A percentile compares a stretch with the other conserved stretches of the same genome.
These are phyloP conservation scores for Datnioides undecimradiatus DNA, from an alignment of 2,113 vertebrate species.

Conservation along the genomic window DNA sequence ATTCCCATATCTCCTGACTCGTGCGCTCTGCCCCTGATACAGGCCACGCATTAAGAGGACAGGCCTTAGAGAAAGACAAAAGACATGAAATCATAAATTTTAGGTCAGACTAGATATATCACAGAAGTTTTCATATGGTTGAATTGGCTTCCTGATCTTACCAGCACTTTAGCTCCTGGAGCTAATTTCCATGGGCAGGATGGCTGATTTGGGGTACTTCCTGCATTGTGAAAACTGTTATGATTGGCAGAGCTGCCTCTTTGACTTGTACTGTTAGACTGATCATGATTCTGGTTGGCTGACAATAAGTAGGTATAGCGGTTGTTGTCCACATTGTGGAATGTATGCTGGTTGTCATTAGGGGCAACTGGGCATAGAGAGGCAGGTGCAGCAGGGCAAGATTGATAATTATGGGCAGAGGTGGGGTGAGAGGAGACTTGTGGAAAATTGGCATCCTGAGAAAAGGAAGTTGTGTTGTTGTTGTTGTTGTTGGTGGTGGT, in stretches of 20 bases:
- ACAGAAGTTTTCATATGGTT: neutral
- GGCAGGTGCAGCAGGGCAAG: conserved; percentile 48
- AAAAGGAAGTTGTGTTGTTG: conserved; percentile 63
- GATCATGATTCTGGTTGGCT: conserved; percentile 74
- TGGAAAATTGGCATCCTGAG: conserved; percentile 74
- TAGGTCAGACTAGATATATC: neutral
- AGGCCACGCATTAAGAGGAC: conserved; percentile 85
- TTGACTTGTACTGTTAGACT: conserved; percentile 45
- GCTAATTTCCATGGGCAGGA: conserved; percentile 83
- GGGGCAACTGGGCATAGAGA: conserved; percentile 57
- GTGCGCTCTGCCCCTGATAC: conserved; percentile 77
- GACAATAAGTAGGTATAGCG: conserved; percentile 64
- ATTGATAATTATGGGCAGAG: conserved; percentile 68
- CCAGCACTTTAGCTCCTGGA: conserved; percentile 84
- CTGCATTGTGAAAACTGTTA: conserved; percentile 49
- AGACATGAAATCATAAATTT: conserved; percentile 11
- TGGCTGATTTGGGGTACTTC: conserved; percentile 56
- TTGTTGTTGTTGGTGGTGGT: conserved; percentile 47
- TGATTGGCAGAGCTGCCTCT: conserved; percentile 55
- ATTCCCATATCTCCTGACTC: conserved; percentile 86
- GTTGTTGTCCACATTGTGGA: conserved; percentile 76
- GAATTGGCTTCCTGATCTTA: conserved; percentile 52
- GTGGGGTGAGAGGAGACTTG: conserved; percentile 58
- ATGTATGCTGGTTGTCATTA: conserved; percentile 70
- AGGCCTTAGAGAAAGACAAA: conserved; percentile 76